Evolutionary conservation across 1,140 invertebrate species (phyloP).

Genomic region (Lanistes nyassanus): DNA sequence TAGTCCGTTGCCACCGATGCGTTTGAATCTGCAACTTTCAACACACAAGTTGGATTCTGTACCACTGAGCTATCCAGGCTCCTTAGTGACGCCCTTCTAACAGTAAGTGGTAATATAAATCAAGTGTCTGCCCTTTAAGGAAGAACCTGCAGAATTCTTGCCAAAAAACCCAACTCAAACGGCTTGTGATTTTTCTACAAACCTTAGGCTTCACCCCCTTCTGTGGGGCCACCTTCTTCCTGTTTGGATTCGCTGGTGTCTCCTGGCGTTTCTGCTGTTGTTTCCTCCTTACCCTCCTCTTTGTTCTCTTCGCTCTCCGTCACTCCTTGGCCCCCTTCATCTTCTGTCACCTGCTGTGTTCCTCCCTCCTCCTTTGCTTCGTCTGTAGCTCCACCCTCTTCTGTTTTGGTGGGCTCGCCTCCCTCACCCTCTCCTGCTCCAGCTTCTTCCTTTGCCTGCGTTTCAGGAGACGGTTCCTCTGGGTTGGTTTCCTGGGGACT

Average conservation of each 20-base stretch:
- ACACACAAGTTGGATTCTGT: no score
- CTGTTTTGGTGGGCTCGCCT: background rate
- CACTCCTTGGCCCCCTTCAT: background rate
- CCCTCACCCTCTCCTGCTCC: background rate
- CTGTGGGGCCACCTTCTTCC: background rate
- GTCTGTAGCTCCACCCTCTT: background rate
- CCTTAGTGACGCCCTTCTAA: no score
- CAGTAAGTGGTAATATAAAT: no score
- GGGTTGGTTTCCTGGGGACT: background rate
- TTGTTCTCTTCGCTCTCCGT: background rate
- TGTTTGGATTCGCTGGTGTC: background rate
- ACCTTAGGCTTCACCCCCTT: no score
- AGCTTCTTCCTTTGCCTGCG: background rate
- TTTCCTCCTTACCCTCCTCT: conserved; percentile 1
- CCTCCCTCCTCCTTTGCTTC: background rate
- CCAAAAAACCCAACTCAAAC: no score
- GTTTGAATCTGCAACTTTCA: no score
- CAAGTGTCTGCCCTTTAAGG: no score
- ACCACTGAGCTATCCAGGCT: no score
- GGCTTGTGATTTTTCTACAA: no score
- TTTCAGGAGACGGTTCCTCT: background rate
- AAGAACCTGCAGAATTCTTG: no score
- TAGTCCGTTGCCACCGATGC: no score
- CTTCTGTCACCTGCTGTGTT: background rate
- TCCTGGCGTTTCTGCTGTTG: background rate